These are phyloP conservation scores for Teleogryllus occipitalis DNA, from an alignment of 1,140 invertebrate genomes.

Conservation along the genomic window DNA sequence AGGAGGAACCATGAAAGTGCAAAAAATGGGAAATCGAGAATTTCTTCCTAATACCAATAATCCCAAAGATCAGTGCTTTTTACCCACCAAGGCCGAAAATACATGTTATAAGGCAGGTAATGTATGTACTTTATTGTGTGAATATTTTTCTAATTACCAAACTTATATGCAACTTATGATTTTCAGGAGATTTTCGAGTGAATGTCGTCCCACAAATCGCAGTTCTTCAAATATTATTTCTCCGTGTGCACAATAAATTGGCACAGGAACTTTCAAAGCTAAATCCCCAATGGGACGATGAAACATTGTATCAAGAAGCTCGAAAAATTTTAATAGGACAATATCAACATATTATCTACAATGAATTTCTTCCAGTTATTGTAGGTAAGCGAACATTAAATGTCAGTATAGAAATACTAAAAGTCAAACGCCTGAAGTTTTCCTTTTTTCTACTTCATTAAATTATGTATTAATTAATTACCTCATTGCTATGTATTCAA, in stretches of 20 bases:
- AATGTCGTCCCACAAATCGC: constrained; percentile 77
- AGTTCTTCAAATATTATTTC: constrained; percentile 70
- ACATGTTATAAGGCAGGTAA: too few relatives aligned
- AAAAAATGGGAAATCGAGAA: background rate
- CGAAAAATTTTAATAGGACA: constrained; percentile 70
- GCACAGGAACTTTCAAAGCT: constrained; percentile 50
- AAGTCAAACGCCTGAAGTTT: too few relatives aligned
- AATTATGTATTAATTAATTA: too few relatives aligned
- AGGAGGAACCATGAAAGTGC: background rate
- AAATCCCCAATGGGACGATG: constrained; percentile 80
- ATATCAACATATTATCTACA: constrained; percentile 79
- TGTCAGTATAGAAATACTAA: too few relatives aligned
- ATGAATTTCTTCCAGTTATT: constrained; percentile 77
- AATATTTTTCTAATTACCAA: too few relatives aligned
- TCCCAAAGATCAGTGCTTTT: background rate
- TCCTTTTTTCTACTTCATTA: too few relatives aligned
- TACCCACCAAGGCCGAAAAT: too few relatives aligned
- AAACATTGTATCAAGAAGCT: constrained; percentile 68
- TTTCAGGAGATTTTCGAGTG: constrained; percentile 60
- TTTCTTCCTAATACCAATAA: background rate
- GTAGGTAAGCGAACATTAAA: too few relatives aligned
- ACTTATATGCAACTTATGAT: background rate
- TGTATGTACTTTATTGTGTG: too few relatives aligned
- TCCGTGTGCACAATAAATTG: constrained; percentile 75
- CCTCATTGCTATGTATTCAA: too few relatives aligned